Base-by-base conservation (phyloP, 1,140 invertebrate species). In the Stenopsyche tienmushanensis region DNA sequence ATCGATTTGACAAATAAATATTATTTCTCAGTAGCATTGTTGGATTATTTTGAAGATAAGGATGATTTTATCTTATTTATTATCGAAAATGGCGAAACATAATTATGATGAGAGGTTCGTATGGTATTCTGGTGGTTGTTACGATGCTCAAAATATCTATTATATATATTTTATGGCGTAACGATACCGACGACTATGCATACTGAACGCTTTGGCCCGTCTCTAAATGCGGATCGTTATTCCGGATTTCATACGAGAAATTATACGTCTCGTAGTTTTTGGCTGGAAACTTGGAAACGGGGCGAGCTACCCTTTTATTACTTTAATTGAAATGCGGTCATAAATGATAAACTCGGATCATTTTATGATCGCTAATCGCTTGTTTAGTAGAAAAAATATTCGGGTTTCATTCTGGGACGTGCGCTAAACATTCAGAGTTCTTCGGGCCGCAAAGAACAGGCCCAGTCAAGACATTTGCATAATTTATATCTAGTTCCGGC, bases 331-430 rank as follows among this genome's bases (percentile, higher is more conserved):
- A 66, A 62, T 53, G 60, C 67, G 53, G 59, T 53, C 60, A 66
- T 69, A 69, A 69, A 69, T 69, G 67, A 69, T 69, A 69, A 69
- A 68, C 26, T 64, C 45, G 60, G 54, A 69, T 69, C 67, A 69
- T 65, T 69, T 69, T 69, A 69, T 54, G 67, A 69, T 64, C 59
- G 44, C 60, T 69, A 69, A 69, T 69, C 67, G 67, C 52, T 62
- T 69, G 67, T 65, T 69, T 69, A 69, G 59, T 42, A 47, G 15
- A 62, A 57, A 17, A 53, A 7, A 24, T 53, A 53, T 53, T n/a
- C 15, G 23, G 3, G 23, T 24, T n/a, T 24, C 24, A 3, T 7
- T 7, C 7, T 21, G 8, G 23, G 9, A 10, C 21, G 23, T 24
- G 10, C 23, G 50, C 53, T 15, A 34, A 57, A 15, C n/a, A 25